Evolutionary conservation across 53 echinoderm and acorn worm species (phyloP), one percentile per base, ranked within the genome.

Genomic region (Zoroaster sp.): DNA sequence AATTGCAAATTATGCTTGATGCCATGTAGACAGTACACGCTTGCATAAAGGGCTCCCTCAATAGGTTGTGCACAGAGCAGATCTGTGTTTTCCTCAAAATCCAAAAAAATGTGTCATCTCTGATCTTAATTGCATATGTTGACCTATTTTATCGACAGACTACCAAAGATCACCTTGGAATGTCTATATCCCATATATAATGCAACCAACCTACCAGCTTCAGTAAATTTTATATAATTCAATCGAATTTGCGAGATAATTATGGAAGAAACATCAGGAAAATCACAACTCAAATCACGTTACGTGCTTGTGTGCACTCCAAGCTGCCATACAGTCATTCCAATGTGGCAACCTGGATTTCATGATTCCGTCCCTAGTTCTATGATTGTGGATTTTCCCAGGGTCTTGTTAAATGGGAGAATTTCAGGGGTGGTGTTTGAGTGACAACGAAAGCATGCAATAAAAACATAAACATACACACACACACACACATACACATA

Each of bases 371-470:
- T 35, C 52, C 5, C 46, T 41, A 14, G 30, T 52, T 36, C 31
- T 34, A 30, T 47, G 47, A 76, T 76, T 76, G 76, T 76, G 76
- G 51, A 47, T 35, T 76, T 51, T 47, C 76, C 76, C 76, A 76
- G 76, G 49, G 51, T 18, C 52, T 28, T 13, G 46, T n/a, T 41
- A 4, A 74, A 74, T 28, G 14, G 12, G 42, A 2, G 42, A 25
- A 13, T 46, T 25, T 23, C 42, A n/a, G 15, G 28, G 28, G 74
- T 74, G 43, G 20, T 18, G 36, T 74, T 28, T 12, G 43, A 2
- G 74, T 30, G 42, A 42, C 42, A 40, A 74, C 13, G 8, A 20
- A 43, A 74, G 2, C 74, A 74, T 41, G 25, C 20, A 25, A 59
- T 59, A 33, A 17, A 32, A 47, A 76, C 31, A 76, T 31, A 21